Base-by-base conservation (phyloP, 2,797 vertebrate genomes). In the Gadopsis marmoratus region DNA sequence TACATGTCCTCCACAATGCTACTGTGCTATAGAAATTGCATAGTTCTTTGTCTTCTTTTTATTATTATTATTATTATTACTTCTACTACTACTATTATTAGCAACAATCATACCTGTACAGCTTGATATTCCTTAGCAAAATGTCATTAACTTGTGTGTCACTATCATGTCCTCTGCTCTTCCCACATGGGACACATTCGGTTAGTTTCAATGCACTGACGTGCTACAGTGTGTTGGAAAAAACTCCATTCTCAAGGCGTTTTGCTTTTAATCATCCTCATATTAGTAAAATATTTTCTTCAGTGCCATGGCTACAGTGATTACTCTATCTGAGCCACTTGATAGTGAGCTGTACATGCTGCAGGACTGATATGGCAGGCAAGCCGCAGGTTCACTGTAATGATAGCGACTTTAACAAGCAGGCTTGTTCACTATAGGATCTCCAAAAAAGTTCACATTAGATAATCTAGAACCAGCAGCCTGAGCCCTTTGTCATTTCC, bases 241-340 rank as follows among this genome's bases (percentile, higher is more conserved):
- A 43, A 48, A 48, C 3, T 41, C 3, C 3, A 5, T 43, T 68
- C 58, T 69, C 69, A 75, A 65, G 64, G 63, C 63, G 55, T 47
- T 65, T 69, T 66, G 50, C 78, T 77, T 70, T 75, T 74, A 77
- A 81, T 78, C 68, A 75, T 71, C 33, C 41, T 66, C 68, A 74
- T 17, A 43, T 59, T 80, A 29, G 62, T 88, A 11, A 80, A 90
- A 86, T 89, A 84, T 91, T 88, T 86, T 62, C 47, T 51, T 33
- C 81, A 79, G 85, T 82, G 68, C 81, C 78, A 88, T 90, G 76
- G 90, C 76, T 92, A 88, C 91, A 81, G 76, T 68, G 88, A 91
- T 91, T 89, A 75, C 74, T 77, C 39, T 85, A 85, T 91, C 82
- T 76, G 47, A 85, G 74, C 69, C 37, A 66, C 55, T 65, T 61